phyloP scores from a whole-genome alignment of 1,140 invertebrate species.

The Aphis craccivora region DNA sequence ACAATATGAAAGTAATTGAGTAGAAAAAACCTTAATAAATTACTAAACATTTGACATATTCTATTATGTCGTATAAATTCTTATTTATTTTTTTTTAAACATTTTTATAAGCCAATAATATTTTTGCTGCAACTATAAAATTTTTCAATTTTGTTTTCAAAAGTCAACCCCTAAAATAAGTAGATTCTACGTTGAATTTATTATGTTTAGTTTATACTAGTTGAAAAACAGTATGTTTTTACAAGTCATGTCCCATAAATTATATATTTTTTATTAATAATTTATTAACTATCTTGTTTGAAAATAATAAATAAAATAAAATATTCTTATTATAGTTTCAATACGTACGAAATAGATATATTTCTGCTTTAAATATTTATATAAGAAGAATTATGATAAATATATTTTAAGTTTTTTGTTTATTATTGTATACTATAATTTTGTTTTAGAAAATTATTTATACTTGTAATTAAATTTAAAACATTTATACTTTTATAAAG shows the following conservation, averaged over 20 bases:
- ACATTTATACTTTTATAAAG: not conserved
- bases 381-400: not conserved
- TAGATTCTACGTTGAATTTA: not conserved
- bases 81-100: not conserved
- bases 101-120: not conserved
- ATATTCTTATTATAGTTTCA: not conserved
- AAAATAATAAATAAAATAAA: not conserved
- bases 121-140: not conserved
- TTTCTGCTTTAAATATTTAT: not conserved
- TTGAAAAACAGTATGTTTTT: not conserved
- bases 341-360: not conserved
- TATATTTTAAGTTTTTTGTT: not conserved
- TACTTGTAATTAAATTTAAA: not conserved
- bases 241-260: not conserved
- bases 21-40: not conserved
- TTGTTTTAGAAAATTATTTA: not conserved
- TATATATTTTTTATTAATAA: not conserved
- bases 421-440: not conserved
- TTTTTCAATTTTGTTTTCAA: not conserved
- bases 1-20: not conserved
- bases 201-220: not conserved
- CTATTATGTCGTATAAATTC: not conserved
- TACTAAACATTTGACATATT: not conserved
- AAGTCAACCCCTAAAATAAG: not conserved
- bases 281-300: not conserved